Conservation (phyloP, 2,113 vertebrate genomes). For the Condylura cristata region DNA sequence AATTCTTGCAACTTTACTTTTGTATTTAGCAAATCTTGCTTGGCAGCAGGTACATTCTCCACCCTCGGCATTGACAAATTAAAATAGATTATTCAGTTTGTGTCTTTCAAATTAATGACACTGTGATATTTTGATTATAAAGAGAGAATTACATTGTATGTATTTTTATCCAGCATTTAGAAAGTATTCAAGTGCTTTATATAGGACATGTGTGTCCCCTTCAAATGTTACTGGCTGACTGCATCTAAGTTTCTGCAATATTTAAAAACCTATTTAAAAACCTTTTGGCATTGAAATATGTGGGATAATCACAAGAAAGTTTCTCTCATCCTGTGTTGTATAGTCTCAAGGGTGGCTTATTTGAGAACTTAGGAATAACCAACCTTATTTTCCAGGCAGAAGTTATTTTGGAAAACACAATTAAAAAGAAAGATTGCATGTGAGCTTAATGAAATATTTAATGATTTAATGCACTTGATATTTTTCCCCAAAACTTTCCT, state of each 20-base stretch:
- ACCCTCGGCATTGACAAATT: neutral
- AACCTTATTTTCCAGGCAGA: constrained; percentile 14
- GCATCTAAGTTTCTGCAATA: neutral
- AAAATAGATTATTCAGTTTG: neutral
- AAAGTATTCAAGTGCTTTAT: neutral
- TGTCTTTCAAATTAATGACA: neutral
- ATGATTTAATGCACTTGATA: neutral
- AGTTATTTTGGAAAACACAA: constrained; percentile 43
- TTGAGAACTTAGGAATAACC: neutral
- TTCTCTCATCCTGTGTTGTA: neutral
- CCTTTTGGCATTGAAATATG: neutral
- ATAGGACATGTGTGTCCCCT: neutral
- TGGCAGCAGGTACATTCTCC: neutral
- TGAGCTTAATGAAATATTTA: constrained; percentile 4
- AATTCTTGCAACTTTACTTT: neutral
- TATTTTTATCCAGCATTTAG: neutral
- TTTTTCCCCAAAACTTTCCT: neutral
- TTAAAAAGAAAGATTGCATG: neutral
- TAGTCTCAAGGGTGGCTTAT: neutral
- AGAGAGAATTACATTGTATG: neutral
- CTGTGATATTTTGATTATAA: neutral
- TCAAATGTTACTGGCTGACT: neutral
- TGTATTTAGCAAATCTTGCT: neutral
- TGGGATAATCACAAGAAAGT: neutral
- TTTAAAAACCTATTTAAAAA: constrained; percentile 19